Base-by-base conservation (phyloP, 2,797 vertebrate species). In the Acanthornis magna region DNA sequence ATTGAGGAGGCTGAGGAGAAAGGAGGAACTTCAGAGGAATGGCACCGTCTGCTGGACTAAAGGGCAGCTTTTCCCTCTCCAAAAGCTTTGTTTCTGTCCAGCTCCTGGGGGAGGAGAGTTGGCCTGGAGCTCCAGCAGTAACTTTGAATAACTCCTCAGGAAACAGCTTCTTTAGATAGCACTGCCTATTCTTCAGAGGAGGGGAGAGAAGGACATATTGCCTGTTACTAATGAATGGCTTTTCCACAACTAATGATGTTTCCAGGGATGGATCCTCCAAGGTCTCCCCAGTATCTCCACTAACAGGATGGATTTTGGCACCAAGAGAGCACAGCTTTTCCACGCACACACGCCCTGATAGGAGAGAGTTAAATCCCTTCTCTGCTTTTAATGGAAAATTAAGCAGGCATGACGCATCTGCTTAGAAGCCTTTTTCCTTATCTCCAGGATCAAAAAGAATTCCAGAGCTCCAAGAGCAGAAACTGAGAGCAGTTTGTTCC, bases 111-210 rank as follows among this genome's bases (percentile, higher is more conserved):
- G 95, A 94, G 91, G 94, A 94, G 93, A 91, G 60, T n/a, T 95
- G 95, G 92, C 86, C 92, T 71, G 34, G 29, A 86, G 82, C 83
- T 95, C 5, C 62, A 86, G 76, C 92, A 96, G 95, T 58, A 91
- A 94, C 91, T 96, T 83, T 92, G 94, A 97, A 68, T 89, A 95
- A 95, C 93, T 95, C 10, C 94, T 95, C 96, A 97, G 96, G 94
- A 95, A 96, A 96, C 95, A 96, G 96, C 95, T 94, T 96, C 91
- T 96, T 96, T 96, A 95, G 94, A 96, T 94, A 96, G 86, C 65
- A 57, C 75, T 88, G 91, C 91, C 95, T 60, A 21, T 91, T 95
- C 94, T 80, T 85, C 91, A 88, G 84, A 79, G 80, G 54, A 94
- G 75, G 51, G 85, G 78, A 75, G 9, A 93, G 92, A 65, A 51